Evolutionary conservation across 2,797 vertebrate genomes (phyloP), one percentile per base, ranked within the genome.

Genomic region (Gymnoscopelus microlampas): DNA sequence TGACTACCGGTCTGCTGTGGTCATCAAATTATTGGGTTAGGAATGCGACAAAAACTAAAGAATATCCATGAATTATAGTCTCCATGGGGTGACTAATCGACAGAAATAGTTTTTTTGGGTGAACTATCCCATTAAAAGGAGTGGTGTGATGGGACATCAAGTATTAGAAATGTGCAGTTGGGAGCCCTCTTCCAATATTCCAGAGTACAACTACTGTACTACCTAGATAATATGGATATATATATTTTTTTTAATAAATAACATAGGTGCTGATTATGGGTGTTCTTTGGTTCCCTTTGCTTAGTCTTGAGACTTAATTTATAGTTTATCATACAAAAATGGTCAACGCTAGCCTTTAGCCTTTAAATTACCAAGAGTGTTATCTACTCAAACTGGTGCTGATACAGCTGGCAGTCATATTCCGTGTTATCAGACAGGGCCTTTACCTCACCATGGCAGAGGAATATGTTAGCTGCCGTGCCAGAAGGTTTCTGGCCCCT

Each of bases 161-260:
- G 65, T 77, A 82, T 76, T 76, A 76, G 77, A 84, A 80, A 81
- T 79, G 66, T 83, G 54, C 57, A 72, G 64, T 32, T 0, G 24
- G 64, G 58, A 70, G 58, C 74, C 65, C 50, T 53, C 66, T 58
- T 73, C 69, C 68, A 74, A 74, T 79, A 74, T 53, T 72, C 70
- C 35, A 76, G 55, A 14, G 68, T 68, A 62, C 73, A 77, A 80
- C 83, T 76, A 80, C 49, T 71, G 71, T 76, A 80, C 83, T 76
- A 79, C 39, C 69, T 54, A 49, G 66, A 68, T 70, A 77, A 71
- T 81, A 39, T 70, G 61, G 69, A 80, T 77, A 10, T 60, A 39
- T 78, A 55, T 61, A 79, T 76, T 70, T 64, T 84, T 76, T 77
- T 68, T 70, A 54, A 80, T 77, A 63, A 73, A 71, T 39, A 79